Evolutionary conservation across 2,113 vertebrate species (phyloP).

Genomic region (Seriola quinqueradiata): DNA sequence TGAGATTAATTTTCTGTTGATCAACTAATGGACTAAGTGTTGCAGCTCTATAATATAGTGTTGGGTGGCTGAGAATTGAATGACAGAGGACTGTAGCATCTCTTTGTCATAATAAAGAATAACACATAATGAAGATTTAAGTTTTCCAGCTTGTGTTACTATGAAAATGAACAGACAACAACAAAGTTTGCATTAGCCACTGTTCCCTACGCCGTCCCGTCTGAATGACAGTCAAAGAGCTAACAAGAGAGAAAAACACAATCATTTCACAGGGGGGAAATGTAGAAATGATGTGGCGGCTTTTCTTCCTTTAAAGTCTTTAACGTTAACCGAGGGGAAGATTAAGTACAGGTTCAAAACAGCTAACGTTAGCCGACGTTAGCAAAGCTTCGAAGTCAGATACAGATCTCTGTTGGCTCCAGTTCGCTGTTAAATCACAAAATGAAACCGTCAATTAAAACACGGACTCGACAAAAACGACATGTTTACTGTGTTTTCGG

Average conservation of each 20-base stretch:
- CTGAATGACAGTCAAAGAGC: not conserved
- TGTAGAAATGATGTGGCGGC: not conserved
- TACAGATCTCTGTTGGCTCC: not conserved
- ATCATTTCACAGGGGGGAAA: not conserved
- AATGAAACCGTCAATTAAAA: not conserved
- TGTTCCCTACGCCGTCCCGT: not conserved
- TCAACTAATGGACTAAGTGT: no score
- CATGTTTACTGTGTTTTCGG: not conserved
- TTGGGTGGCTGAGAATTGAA: no score
- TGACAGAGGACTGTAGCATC: no score
- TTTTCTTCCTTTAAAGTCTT: not conserved
- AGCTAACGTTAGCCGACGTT: conserved; percentile 46
- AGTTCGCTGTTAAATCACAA: not conserved
- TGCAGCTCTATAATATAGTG: no score
- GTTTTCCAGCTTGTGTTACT: not conserved
- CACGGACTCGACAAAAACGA: rapidly evolving
- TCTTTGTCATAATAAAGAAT: no score
- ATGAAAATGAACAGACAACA: not conserved
- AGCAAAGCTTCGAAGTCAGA: not conserved
- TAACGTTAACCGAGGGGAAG: not conserved
- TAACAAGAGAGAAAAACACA: not conserved
- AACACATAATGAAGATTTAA: no score
- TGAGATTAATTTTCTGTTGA: no score
- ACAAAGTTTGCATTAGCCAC: not conserved
- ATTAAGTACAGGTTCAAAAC: conserved; percentile 25